Conservation (phyloP, 2,888 invertebrate species). For the Pteria penguin region DNA sequence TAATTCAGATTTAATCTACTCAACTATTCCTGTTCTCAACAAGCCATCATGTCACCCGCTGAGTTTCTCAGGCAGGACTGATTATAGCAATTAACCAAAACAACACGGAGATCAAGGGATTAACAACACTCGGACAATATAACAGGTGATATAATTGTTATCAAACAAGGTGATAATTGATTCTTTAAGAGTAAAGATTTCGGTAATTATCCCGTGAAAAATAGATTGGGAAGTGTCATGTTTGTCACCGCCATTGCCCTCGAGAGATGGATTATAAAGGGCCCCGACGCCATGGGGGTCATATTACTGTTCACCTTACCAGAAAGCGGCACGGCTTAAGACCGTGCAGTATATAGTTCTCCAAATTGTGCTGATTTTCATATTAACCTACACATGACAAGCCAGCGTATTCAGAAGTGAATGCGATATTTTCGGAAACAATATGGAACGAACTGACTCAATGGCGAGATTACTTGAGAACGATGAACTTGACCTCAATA, state of each 20-base stretch:
- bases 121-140: neutral
- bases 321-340: too few relatives aligned
- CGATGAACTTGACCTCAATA: neutral
- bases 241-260: neutral
- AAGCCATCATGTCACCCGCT: too few relatives aligned
- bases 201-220: neutral
- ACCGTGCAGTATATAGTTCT: too few relatives aligned
- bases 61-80: too few relatives aligned
- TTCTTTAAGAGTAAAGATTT: neutral
- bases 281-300: neutral
- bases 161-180: neutral
- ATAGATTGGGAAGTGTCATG: neutral
- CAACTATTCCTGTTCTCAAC: too few relatives aligned
- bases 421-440: too few relatives aligned
- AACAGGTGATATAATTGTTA: neutral
- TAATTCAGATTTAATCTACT: too few relatives aligned
- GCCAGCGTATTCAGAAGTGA: too few relatives aligned
- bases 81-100: neutral
- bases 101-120: neutral
- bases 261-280: neutral
- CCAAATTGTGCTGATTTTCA: too few relatives aligned
- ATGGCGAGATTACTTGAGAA: neutral
- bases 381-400: too few relatives aligned
- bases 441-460: neutral
- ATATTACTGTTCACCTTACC: neutral